Conservation (phyloP, 1,140 invertebrate species). For the Drosophila eugracilis region DNA sequence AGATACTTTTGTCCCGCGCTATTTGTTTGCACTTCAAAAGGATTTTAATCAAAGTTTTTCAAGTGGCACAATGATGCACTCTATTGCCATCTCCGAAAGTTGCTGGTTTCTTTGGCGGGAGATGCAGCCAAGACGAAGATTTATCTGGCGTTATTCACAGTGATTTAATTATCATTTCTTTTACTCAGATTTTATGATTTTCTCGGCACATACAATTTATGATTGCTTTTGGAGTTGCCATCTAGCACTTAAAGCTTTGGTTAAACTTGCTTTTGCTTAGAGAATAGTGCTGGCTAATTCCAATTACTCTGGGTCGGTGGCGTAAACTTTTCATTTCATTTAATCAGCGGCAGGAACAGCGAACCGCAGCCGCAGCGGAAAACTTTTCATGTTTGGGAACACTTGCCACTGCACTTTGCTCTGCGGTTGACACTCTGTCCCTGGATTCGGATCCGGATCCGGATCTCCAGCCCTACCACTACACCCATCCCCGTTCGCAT, state of each 20-base stretch:
- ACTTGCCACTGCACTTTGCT: conserved; percentile 56
- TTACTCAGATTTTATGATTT: background rate
- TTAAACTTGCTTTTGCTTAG: background rate
- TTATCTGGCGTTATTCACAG: conserved; percentile 66
- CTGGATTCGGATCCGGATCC: background rate
- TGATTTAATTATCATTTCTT: conserved; percentile 71
- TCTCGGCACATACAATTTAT: conserved; percentile 53
- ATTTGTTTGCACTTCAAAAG: conserved; percentile 82
- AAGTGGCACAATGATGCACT: conserved; percentile 63
- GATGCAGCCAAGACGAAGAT: conserved; percentile 33
- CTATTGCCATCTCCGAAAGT: conserved; percentile 28
- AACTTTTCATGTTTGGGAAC: conserved; percentile 53
- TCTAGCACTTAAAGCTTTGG: conserved; percentile 14
- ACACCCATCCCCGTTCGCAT: too few species aligned
- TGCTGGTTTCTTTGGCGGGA: conserved; percentile 14
- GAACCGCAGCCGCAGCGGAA: conserved; percentile 40
- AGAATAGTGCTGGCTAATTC: conserved; percentile 19
- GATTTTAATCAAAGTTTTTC: conserved; percentile 81
- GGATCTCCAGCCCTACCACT: background rate
- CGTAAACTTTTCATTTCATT: conserved; percentile 45
- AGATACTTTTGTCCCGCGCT: conserved; percentile 68
- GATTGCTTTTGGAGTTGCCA: conserved; percentile 43
- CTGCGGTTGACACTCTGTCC: conserved; percentile 60
- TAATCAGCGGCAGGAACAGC: conserved; percentile 42
- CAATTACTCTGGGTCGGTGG: conserved; percentile 28